A percentile compares a stretch with the other conserved stretches of the same genome.
Evolutionary conservation across 2,888 invertebrate species (phyloP).

Genomic region (Perizoma affinitatum): DNA sequence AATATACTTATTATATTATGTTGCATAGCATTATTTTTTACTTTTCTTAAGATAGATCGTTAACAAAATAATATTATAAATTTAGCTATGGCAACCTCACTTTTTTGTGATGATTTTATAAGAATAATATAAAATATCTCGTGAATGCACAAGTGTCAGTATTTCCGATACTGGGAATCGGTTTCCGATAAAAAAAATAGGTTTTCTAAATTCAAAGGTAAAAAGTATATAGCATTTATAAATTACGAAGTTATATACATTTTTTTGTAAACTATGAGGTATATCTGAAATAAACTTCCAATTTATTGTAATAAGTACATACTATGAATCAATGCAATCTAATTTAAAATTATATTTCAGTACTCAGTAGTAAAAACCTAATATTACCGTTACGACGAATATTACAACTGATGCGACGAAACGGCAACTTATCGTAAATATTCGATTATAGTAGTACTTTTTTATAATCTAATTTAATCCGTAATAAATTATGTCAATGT

Average conservation of each 20-base stretch:
- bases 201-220: constrained; percentile 5
- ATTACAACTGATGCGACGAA: neutral
- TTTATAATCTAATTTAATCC: constrained; percentile 1
- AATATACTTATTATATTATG: constrained; percentile 12
- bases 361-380: neutral
- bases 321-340: constrained; percentile 2
- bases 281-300: neutral
- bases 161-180: constrained; percentile 3
- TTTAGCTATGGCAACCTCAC: constrained; percentile 15
- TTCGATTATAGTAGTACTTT: too few relatives aligned
- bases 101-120: constrained; percentile 11
- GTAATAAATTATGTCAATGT: constrained; percentile 22
- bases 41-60: neutral
- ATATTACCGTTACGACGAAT: too few relatives aligned
- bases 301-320: constrained; percentile 2
- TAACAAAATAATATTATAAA: too few relatives aligned
- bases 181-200: constrained; percentile 17
- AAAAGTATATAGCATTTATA: neutral
- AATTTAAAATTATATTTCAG: constrained; percentile 1
- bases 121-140: neutral
- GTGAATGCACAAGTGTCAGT: constrained; percentile 21
- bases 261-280: too few relatives aligned
- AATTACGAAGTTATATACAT: too few relatives aligned
- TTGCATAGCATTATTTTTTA: neutral
- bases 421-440: neutral